These are phyloP conservation scores for Hemaris fuciformis DNA, from an alignment of 2,888 invertebrate species.

Conservation along the genomic window DNA sequence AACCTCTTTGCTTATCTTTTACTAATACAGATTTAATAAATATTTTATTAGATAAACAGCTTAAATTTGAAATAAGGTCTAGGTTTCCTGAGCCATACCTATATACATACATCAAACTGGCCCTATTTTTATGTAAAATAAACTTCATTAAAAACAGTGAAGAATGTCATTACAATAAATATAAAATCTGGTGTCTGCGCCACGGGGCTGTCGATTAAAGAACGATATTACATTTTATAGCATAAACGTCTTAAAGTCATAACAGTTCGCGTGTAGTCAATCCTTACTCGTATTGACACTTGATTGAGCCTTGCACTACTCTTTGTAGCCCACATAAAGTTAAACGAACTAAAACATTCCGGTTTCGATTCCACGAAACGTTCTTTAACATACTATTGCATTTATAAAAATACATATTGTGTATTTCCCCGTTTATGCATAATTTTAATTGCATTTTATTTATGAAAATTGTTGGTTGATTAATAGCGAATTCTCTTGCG, in stretches of 20 bases:
- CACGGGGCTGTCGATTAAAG: too few relatives aligned
- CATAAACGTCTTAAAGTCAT: background rate
- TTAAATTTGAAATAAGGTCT: too few relatives aligned
- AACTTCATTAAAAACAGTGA: too few relatives aligned
- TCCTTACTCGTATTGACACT: constrained; percentile 22
- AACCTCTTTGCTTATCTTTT: too few relatives aligned
- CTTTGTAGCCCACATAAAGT: constrained; percentile 2
- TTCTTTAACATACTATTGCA: constrained; percentile 17
- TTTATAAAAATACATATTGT: background rate
- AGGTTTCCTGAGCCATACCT: too few relatives aligned
- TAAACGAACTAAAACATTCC: constrained; percentile 31
- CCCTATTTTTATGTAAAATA: too few relatives aligned
- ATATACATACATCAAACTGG: too few relatives aligned
- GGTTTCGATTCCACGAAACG: constrained; percentile 37
- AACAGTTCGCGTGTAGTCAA: background rate
- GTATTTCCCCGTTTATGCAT: constrained; percentile 31
- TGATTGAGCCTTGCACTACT: constrained; percentile 27
- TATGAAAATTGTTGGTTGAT: background rate
- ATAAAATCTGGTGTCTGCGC: too few relatives aligned
- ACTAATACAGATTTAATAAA: too few relatives aligned
- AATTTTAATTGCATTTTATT: constrained; percentile 22
- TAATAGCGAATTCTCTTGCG: background rate
- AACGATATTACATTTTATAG: too few relatives aligned
- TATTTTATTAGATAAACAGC: too few relatives aligned
- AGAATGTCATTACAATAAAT: too few relatives aligned